phyloP scores from a whole-genome alignment of 1,140 invertebrate species.

The Drosophila repletoides region DNA sequence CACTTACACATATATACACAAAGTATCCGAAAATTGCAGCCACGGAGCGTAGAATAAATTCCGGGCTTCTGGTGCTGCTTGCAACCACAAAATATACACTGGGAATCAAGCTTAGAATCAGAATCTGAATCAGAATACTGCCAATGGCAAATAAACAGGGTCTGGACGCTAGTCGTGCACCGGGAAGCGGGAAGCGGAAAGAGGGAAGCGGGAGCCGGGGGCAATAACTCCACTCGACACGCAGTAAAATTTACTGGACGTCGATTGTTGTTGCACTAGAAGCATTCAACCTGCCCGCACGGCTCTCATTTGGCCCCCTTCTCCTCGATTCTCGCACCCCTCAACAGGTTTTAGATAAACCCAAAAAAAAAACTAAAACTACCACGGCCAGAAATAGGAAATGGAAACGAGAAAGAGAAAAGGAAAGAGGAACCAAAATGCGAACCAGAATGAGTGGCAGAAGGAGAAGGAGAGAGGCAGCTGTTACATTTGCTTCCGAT shows the following conservation, averaged over 20 bases:
- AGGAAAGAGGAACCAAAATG: not conserved
- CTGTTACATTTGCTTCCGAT: slow-evolving; percentile 40
- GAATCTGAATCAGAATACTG: slow-evolving; percentile 52
- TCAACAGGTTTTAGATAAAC: slow-evolving; percentile 8
- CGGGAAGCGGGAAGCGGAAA: no score
- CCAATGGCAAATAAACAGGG: slow-evolving; percentile 63
- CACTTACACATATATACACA: slow-evolving; percentile 6
- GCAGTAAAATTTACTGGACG: slow-evolving; percentile 48
- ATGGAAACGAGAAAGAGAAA: slow-evolving; percentile 12
- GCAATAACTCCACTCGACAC: slow-evolving; percentile 53
- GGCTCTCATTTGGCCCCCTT: not conserved
- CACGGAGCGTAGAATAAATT: slow-evolving; percentile 24
- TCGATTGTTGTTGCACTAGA: slow-evolving; percentile 64
- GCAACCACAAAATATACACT: slow-evolving; percentile 41
- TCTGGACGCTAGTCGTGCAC: no score
- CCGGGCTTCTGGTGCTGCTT: slow-evolving; percentile 4
- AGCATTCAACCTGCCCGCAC: slow-evolving; percentile 61
- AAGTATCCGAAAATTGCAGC: slow-evolving; percentile 26
- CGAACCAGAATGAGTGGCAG: not conserved
- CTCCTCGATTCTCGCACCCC: no score
- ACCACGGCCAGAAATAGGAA: slow-evolving; percentile 25
- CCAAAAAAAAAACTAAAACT: slow-evolving; percentile 14
- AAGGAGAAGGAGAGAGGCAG: not conserved
- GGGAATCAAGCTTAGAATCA: slow-evolving; percentile 10
- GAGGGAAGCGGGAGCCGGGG: slow-evolving; percentile 30